Evolutionary conservation across 2,888 invertebrate genomes (phyloP), one percentile per base, ranked within the genome.

Genomic region (Flexamia atlantica): DNA sequence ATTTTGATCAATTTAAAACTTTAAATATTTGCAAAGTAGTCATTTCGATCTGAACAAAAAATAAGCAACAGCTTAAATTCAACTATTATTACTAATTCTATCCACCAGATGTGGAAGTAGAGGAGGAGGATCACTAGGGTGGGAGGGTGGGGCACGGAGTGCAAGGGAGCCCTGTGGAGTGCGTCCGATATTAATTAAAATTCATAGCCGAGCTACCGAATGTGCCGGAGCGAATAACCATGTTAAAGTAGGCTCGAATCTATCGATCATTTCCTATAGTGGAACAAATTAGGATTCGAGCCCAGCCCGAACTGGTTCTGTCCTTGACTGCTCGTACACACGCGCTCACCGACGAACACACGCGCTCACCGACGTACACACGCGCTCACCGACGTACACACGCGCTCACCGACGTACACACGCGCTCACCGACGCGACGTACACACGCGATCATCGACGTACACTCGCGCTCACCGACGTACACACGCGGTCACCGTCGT

Each of bases 231-330:
- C 72, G 72, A 68, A 72, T 72, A 72, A 40, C 42, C 72, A 40
- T 72, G 72, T 72, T 40, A 40, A 20, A 40, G 40, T 40, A 14
- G 42, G 23, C 40, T 72, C 20, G 72, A 40, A 72, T 72, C 72
- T 20, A 72, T 72, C 72, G 72, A 72, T 72, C 72, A 72, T 72
- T 14, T 72, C 42, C 72, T 72, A 72, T 72, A 72, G 72, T 72
- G 72, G 72, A 72, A 72, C 72, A 72, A 72, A 72, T 72, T 72
- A 72, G 40, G 42, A 72, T 23, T 40, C 40, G 72, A 72, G 40
- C 40, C 36, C 32, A 42, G 42, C 23, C 72, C 14, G 64, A 30
- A 64, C 64, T 30, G 72, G 72, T 72, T 40, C 40, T 72, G 32
- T 0, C 72, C 72, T 72, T 72, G 72, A 40, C 72, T 72, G 17